phyloP scores from a whole-genome alignment of 2,797 vertebrate genomes.

The Danio choprae region DNA sequence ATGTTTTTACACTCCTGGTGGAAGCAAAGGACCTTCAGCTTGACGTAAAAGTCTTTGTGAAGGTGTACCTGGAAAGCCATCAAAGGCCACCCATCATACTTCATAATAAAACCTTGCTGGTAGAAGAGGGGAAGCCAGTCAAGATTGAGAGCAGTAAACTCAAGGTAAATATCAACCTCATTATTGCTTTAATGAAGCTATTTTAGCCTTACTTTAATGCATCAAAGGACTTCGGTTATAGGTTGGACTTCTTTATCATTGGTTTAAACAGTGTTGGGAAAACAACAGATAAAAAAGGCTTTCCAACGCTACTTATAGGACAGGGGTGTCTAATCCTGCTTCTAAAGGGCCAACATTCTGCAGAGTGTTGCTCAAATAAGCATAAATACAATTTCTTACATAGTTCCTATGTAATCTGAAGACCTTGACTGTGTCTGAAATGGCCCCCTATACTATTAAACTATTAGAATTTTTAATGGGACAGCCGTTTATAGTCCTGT shows the following conservation, averaged over 20 bases:
- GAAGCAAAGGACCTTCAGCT: conserved; percentile 74
- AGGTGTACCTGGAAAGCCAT: conserved; percentile 85
- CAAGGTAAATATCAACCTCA: conserved; percentile 77
- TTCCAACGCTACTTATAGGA: neutral
- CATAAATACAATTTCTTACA: too few relatives aligned
- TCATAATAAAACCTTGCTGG: conserved; percentile 79
- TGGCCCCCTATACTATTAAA: too few relatives aligned
- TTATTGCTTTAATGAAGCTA: neutral
- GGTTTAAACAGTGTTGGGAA: neutral
- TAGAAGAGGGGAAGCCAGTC: conserved; percentile 89
- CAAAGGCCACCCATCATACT: conserved; percentile 78
- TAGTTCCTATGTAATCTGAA: too few relatives aligned
- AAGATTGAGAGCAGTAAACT: conserved; percentile 83
- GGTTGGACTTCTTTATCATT: neutral
- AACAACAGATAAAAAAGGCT: neutral
- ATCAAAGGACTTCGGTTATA: conserved; percentile 1
- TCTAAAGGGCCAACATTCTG: too few relatives aligned
- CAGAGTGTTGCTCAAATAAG: too few relatives aligned
- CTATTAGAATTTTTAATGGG: too few relatives aligned
- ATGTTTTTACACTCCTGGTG: conserved; percentile 82
- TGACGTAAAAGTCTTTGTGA: conserved; percentile 74
- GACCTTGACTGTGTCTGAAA: too few relatives aligned
- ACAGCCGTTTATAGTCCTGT: too few relatives aligned
- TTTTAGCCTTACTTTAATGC: neutral
- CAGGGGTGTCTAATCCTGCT: too few relatives aligned